A percentile compares a stretch with the other conserved stretches of the same genome.
Evolutionary conservation across 2,113 vertebrate genomes (phyloP).

Genomic region (Electrona antarctica): DNA sequence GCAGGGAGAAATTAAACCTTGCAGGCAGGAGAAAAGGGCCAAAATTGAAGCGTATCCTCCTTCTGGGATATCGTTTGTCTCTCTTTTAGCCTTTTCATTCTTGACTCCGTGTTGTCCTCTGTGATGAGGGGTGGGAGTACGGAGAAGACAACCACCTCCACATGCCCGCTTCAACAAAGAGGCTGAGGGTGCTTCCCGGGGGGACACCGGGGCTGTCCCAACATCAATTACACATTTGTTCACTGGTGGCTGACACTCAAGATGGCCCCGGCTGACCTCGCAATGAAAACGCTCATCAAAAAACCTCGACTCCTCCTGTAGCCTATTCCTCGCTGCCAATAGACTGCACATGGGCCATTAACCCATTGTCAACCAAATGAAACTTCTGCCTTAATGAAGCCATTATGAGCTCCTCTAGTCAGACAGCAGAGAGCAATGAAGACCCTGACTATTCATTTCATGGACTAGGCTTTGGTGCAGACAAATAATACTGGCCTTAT

Average conservation of each 20-base stretch:
- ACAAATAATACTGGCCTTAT: slow-evolving; percentile 75
- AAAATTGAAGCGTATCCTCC: slow-evolving; percentile 83
- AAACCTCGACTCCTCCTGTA: slow-evolving; percentile 70
- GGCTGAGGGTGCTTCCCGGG: slow-evolving; percentile 67
- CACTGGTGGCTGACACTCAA: slow-evolving; percentile 79
- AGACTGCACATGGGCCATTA: slow-evolving; percentile 80
- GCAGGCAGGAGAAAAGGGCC: slow-evolving; percentile 63
- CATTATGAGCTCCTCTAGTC: slow-evolving; percentile 82
- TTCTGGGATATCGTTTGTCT: slow-evolving; percentile 71
- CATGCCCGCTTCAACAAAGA: slow-evolving; percentile 58
- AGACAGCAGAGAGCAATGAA: slow-evolving; percentile 79
- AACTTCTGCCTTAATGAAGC: slow-evolving; percentile 85
- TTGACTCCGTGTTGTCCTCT: slow-evolving; percentile 73
- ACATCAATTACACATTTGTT: slow-evolving; percentile 88
- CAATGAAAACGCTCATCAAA: slow-evolving; percentile 79
- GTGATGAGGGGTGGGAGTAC: slow-evolving; percentile 59
- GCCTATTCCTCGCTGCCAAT: slow-evolving; percentile 71
- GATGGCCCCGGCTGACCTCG: slow-evolving; percentile 78
- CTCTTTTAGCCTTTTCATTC: slow-evolving; percentile 70
- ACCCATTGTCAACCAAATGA: slow-evolving; percentile 82
- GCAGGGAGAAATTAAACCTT: slow-evolving; percentile 71
- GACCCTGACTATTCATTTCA: slow-evolving; percentile 79
- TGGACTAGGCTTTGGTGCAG: slow-evolving; percentile 73
- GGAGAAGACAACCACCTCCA: slow-evolving; percentile 29
- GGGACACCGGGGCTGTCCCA: slow-evolving; percentile 77